phyloP scores from a whole-genome alignment of 2,113 vertebrate genomes.

The Collichthys lucidus region DNA sequence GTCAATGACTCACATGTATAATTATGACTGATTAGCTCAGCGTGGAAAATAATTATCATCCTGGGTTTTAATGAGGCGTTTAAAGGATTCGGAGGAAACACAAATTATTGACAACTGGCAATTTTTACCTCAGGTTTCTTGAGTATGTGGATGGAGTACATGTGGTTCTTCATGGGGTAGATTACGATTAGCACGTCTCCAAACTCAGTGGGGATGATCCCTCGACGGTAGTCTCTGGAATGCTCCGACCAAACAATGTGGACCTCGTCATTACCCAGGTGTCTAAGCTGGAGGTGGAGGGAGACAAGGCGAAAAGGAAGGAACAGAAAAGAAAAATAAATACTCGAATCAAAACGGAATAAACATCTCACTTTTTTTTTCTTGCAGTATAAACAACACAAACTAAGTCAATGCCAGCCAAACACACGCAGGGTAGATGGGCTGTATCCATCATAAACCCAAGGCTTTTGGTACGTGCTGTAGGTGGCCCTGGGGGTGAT shows the following conservation, averaged over 20 bases:
- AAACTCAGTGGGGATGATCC: conserved; percentile 99
- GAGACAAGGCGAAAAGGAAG: neutral
- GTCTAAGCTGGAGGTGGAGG: conserved; percentile 87
- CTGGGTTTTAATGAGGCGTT: conserved; percentile 29
- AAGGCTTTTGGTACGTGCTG: conserved; percentile 60
- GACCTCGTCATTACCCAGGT: conserved; percentile 98
- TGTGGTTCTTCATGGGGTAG: conserved; percentile 99
- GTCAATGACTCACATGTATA: conserved; percentile 3
- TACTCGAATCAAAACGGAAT: conserved; percentile 13
- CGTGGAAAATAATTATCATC: conserved; percentile 28
- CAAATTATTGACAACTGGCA: neutral
- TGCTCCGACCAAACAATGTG: conserved; percentile 99
- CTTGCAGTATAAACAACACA: conserved; percentile 26
- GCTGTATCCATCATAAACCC: conserved; percentile 70
- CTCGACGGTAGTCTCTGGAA: conserved; percentile 95
- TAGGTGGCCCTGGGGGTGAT: conserved; percentile 74
- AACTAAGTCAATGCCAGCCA: conserved; percentile 34
- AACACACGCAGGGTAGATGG: conserved; percentile 12
- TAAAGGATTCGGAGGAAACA: conserved; percentile 16
- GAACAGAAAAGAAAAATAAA: conserved; percentile 23
- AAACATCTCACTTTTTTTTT: conserved; percentile 19
- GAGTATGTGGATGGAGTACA: conserved; percentile 99
- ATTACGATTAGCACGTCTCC: conserved; percentile 98
- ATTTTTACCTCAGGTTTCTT: conserved; percentile 95
- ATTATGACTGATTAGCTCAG: conserved; percentile 27